Evolutionary conservation across 2,113 vertebrate species (phyloP).

Genomic region (Brachirus orientalis): DNA sequence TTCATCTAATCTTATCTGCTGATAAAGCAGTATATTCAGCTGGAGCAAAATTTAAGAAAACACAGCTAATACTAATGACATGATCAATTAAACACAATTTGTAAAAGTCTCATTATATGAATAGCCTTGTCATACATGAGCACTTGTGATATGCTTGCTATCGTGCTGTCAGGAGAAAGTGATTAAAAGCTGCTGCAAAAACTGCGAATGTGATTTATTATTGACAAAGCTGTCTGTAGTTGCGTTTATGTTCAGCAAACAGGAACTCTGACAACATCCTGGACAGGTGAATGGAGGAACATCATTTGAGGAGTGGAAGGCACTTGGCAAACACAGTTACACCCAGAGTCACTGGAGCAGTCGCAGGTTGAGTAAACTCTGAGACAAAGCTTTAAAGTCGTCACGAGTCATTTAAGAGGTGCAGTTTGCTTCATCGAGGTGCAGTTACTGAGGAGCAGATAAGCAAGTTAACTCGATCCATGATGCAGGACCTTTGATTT

Average conservation of each 20-base stretch:
- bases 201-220: conserved; percentile 48
- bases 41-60: too few relatives aligned
- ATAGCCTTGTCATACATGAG: background rate
- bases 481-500: conserved; percentile 4
- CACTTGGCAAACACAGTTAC: conserved; percentile 73
- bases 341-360: conserved; percentile 57
- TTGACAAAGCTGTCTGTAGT: conserved; percentile 36
- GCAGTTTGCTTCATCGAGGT: too few relatives aligned
- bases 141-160: too few relatives aligned
- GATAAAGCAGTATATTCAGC: too few relatives aligned
- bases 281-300: conserved; percentile 44
- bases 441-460: background rate
- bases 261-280: conserved; percentile 68
- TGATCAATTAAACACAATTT: too few relatives aligned
- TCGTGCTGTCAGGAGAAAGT: background rate
- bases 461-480: conserved; percentile 1
- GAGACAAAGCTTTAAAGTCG: conserved; percentile 41
- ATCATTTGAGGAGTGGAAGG: conserved; percentile 42
- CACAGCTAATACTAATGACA: too few relatives aligned
- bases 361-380: conserved; percentile 44
- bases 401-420: conserved; percentile 4
- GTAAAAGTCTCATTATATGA: too few relatives aligned
- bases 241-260: conserved; percentile 67
- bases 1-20: conserved; percentile 38
- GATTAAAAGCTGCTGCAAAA: conserved; percentile 6